A percentile compares a stretch with the other conserved stretches of the same genome.
phyloP scores from a whole-genome alignment of 2,113 vertebrate species.

The Peromyscus leucopus region DNA sequence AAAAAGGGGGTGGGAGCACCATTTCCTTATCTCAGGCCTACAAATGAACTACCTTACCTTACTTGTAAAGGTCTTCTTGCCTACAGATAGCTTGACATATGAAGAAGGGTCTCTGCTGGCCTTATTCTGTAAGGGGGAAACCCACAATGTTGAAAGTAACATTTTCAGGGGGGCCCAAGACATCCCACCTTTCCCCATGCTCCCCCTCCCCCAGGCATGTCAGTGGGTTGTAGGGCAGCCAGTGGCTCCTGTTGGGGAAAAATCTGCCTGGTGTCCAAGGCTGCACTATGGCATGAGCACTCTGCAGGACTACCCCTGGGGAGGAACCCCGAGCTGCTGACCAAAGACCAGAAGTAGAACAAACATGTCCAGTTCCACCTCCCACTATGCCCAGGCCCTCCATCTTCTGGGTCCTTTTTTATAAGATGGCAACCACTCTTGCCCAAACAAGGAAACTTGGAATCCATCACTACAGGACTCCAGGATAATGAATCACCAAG shows the following conservation, averaged over 20 bases:
- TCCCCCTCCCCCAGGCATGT: too few species aligned
- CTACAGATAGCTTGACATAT: constrained; percentile 92
- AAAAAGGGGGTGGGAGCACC: not conserved
- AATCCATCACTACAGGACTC: not conserved
- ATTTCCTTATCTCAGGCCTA: not conserved
- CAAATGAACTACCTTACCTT: constrained; percentile 89
- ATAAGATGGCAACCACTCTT: not conserved
- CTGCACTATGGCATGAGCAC: not conserved
- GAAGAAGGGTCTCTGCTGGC: constrained; percentile 89
- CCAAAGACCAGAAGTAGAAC: not conserved
- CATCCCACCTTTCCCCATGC: not conserved
- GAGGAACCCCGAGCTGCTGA: not conserved
- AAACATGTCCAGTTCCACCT: not conserved
- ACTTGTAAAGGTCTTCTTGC: constrained; percentile 91
- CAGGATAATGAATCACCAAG: not conserved
- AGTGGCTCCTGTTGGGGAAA: not conserved
- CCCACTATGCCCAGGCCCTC: not conserved
- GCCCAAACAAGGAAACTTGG: not conserved
- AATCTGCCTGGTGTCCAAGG: too few species aligned
- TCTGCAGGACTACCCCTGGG: not conserved
- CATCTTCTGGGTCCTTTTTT: not conserved
- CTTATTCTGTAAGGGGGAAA: constrained; percentile 81
- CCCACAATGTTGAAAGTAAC: not conserved
- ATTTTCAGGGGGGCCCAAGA: not conserved
- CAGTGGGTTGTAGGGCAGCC: not conserved